Evolutionary conservation across 2,888 invertebrate genomes (phyloP).

Genomic region (Octodonta nipae): DNA sequence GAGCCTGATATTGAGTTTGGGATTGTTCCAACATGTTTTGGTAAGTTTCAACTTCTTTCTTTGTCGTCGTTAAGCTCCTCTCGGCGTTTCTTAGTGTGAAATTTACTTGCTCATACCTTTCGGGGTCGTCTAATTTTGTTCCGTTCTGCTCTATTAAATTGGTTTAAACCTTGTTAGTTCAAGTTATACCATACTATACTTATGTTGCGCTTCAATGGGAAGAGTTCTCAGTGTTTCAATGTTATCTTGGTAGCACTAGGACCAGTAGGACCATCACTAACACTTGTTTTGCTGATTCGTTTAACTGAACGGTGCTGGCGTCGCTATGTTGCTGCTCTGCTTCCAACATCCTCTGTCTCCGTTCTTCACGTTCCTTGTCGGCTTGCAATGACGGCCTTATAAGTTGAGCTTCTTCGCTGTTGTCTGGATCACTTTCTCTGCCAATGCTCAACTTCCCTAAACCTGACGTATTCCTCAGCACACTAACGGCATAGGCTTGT

Average conservation of each 20-base stretch:
- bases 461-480: conserved; percentile 87
- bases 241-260: conserved; percentile 39
- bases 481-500: conserved; percentile 95
- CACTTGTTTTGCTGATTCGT: conserved; percentile 45
- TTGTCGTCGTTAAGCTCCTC: conserved; percentile 33
- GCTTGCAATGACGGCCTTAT: conserved; percentile 90
- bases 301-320: conserved; percentile 33
- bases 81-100: conserved; percentile 58
- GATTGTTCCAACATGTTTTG: conserved; percentile 63
- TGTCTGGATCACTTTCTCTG: conserved; percentile 88
- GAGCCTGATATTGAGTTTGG: conserved; percentile 64
- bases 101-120: conserved; percentile 61
- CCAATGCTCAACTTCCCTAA: conserved; percentile 88
- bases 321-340: conserved; percentile 34
- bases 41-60: conserved; percentile 43
- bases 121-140: conserved; percentile 62
- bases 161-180: conserved; percentile 70
- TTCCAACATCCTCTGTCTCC: conserved; percentile 38
- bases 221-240: conserved; percentile 63
- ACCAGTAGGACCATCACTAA: conserved; percentile 45
- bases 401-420: conserved; percentile 93
- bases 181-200: conserved; percentile 66
- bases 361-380: conserved; percentile 78
- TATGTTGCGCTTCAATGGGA: conserved; percentile 69
- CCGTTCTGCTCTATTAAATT: conserved; percentile 73